A percentile compares a stretch with the other conserved stretches of the same genome.
phyloP scores from a whole-genome alignment of 2,888 invertebrate genomes.

The Cephus spinipes region DNA sequence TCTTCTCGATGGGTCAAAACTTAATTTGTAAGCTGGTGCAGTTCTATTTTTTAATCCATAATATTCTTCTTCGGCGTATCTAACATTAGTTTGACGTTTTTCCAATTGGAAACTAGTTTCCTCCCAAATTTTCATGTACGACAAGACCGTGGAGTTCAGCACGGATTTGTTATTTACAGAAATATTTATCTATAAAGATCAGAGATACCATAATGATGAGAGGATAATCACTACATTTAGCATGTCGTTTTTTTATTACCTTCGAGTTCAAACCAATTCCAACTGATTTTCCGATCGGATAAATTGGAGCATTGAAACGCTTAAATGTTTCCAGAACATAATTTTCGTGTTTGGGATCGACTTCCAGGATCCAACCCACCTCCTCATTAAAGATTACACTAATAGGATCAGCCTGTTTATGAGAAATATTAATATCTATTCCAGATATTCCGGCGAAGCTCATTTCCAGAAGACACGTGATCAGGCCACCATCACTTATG shows the following conservation, averaged over 20 bases:
- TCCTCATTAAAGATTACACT: conserved; percentile 87
- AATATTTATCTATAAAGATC: conserved; percentile 66
- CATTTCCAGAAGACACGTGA: conserved; percentile 94
- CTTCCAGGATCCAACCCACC: conserved; percentile 86
- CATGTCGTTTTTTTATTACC: conserved; percentile 48
- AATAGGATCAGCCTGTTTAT: conserved; percentile 71
- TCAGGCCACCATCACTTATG: conserved; percentile 95
- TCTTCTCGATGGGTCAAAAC: conserved; percentile 76
- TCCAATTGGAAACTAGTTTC: conserved; percentile 94
- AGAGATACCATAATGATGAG: not conserved
- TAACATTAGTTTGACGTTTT: conserved; percentile 82
- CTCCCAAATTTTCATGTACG: conserved; percentile 90
- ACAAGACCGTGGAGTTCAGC: conserved; percentile 74
- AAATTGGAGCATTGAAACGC: conserved; percentile 73
- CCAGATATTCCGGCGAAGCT: conserved; percentile 93
- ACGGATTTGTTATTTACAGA: conserved; percentile 72
- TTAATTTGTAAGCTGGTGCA: conserved; percentile 79
- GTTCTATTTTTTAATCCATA: conserved; percentile 75
- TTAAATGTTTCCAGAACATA: conserved; percentile 75
- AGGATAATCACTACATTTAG: not conserved
- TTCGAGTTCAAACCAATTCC: conserved; percentile 78
- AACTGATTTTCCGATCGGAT: conserved; percentile 76
- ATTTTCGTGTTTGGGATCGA: conserved; percentile 69
- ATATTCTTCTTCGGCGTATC: conserved; percentile 86
- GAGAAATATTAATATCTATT: conserved; percentile 74